Percentiles rank a stretch among this genome's conserved stretches.
These are phyloP conservation scores for Beroe forskalii DNA, from an alignment of 37 sponge, comb jelly and placozoan genomes.

Conservation along the genomic window DNA sequence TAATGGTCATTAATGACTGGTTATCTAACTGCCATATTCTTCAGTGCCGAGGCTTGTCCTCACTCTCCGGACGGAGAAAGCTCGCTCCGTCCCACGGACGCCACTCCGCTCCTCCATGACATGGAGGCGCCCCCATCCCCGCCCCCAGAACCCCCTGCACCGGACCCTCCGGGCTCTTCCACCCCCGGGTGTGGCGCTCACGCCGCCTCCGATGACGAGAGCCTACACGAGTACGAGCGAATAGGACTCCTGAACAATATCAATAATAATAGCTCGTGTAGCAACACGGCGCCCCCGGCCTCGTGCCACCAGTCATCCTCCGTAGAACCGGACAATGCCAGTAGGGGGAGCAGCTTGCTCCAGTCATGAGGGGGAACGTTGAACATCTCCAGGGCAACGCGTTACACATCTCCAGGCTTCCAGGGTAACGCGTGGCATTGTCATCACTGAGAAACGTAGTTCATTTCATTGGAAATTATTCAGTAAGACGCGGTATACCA, in stretches of 20 bases:
- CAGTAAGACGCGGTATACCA: too few species aligned
- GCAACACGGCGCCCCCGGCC: background rate
- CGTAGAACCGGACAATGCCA: background rate
- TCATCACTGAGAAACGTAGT: too few species aligned
- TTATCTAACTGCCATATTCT: too few species aligned
- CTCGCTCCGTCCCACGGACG: background rate
- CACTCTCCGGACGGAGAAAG: background rate
- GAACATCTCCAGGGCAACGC: too few species aligned
- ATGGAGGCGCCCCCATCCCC: background rate
- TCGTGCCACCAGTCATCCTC: background rate
- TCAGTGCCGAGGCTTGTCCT: background rate
- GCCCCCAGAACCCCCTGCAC: background rate
- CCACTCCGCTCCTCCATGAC: background rate
- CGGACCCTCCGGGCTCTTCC: background rate
- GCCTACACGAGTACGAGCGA: slow-evolving; percentile 57
- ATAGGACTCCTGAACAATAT: slow-evolving; percentile 48
- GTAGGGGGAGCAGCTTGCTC: slow-evolving; percentile 34
- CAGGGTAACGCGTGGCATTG: too few species aligned
- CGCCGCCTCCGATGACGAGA: background rate
- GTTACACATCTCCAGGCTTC: too few species aligned
- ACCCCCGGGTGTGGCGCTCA: background rate
- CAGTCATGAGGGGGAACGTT: slow-evolving; percentile 20
- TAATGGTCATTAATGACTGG: too few species aligned
- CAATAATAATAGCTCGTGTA: background rate
- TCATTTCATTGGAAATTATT: too few species aligned